Evolutionary conservation across 1,140 invertebrate genomes (phyloP).

Genomic region (Hylaeus anthracinus): DNA sequence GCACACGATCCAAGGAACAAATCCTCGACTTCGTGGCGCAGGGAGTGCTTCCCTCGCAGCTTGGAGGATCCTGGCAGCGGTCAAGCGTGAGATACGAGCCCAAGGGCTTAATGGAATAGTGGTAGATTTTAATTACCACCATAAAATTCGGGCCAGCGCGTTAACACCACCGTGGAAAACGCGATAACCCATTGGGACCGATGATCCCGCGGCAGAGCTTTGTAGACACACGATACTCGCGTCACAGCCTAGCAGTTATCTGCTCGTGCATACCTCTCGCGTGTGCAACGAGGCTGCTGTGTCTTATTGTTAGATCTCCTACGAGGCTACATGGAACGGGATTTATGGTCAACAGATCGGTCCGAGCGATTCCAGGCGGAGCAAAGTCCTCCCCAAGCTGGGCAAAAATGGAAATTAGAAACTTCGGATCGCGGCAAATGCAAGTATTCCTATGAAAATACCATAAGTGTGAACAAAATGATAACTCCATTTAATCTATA

Average conservation of each 20-base stretch:
- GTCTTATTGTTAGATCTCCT: slow-evolving; percentile 4
- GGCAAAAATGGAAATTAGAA: slow-evolving; percentile 11
- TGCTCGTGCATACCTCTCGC: slow-evolving; percentile 2
- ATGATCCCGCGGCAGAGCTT: slow-evolving; percentile 9
- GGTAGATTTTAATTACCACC: slow-evolving; percentile 10
- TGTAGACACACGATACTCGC: slow-evolving; percentile 5
- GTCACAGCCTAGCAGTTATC: neutral
- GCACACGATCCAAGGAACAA: neutral
- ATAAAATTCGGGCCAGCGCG: slow-evolving; percentile 2
- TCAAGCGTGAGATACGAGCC: neutral
- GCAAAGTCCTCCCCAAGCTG: neutral
- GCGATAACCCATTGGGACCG: neutral
- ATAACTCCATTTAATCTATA: no score
- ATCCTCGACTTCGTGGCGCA: neutral
- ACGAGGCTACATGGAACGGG: neutral
- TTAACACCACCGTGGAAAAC: neutral
- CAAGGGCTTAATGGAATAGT: neutral
- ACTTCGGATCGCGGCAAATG: no score
- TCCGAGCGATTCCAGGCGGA: neutral
- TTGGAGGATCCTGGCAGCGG: neutral
- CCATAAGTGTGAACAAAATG: no score
- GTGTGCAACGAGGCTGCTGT: neutral
- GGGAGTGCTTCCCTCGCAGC: neutral
- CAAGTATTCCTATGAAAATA: no score
- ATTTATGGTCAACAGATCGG: slow-evolving; percentile 1